Evolutionary conservation across 2,888 invertebrate genomes (phyloP).

Genomic region (Notodonta dromedarius): DNA sequence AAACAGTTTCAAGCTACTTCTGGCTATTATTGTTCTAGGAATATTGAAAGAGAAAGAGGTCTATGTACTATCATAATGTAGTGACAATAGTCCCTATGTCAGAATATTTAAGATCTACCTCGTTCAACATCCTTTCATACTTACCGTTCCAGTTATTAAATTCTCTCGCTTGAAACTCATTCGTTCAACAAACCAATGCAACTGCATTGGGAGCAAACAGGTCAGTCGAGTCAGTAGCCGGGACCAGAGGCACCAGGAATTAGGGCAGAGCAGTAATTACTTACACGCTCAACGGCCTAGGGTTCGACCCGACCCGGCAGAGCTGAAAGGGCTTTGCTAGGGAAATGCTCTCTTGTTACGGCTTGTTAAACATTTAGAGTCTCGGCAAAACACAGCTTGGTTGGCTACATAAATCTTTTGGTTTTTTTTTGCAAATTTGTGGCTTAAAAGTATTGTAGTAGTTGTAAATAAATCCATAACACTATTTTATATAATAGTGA

Average conservation of each 20-base stretch:
- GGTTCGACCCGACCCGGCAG: conserved; percentile 49
- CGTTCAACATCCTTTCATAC: not conserved
- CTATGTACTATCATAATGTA: too few relatives aligned
- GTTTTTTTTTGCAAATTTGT: not conserved
- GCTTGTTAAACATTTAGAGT: conserved; percentile 60
- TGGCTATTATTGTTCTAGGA: too few relatives aligned
- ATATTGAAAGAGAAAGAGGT: too few relatives aligned
- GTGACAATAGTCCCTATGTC: too few relatives aligned
- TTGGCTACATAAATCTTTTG: conserved; percentile 15
- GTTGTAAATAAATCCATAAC: not conserved
- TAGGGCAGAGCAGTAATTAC: conserved; percentile 73
- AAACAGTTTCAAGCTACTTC: too few relatives aligned
- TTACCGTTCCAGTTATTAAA: conserved; percentile 9
- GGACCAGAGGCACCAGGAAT: conserved; percentile 60
- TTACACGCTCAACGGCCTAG: conserved; percentile 57
- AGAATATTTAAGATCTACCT: not conserved
- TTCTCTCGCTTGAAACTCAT: conserved; percentile 28
- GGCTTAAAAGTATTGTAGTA: not conserved
- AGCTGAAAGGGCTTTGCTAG: conserved; percentile 69
- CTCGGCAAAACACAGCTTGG: conserved; percentile 27
- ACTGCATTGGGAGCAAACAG: conserved; percentile 50
- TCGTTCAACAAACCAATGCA: conserved; percentile 40
- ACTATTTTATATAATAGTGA: not conserved
- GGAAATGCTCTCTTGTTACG: conserved; percentile 60
- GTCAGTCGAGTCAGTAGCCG: conserved; percentile 49